phyloP scores from a whole-genome alignment of 1,140 invertebrate genomes.

The Mercenaria mercenaria region DNA sequence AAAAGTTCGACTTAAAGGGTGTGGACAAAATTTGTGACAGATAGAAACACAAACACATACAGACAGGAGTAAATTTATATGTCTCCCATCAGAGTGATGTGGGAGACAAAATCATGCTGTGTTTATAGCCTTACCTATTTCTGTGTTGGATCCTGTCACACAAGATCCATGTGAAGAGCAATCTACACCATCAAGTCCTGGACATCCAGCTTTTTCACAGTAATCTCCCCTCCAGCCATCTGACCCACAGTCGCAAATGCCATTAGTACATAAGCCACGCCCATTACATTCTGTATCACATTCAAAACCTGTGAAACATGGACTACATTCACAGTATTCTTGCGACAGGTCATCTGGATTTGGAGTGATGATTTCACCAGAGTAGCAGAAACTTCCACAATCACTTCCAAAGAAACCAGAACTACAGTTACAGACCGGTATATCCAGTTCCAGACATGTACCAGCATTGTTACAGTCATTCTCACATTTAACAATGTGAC shows the following conservation, averaged over 20 bases:
- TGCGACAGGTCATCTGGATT: constrained; percentile 34
- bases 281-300: constrained; percentile 68
- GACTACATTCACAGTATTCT: constrained; percentile 62
- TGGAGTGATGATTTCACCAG: constrained; percentile 65
- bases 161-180: constrained; percentile 69
- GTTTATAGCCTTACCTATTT: constrained; percentile 30
- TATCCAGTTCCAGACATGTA: constrained; percentile 47
- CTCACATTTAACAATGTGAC: constrained; percentile 70
- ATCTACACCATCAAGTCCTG: constrained; percentile 17
- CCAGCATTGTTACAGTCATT: constrained; percentile 73
- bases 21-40: too few species aligned
- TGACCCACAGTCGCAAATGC: constrained; percentile 69
- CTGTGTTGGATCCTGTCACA: constrained; percentile 44
- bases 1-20: too few species aligned
- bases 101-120: too few species aligned
- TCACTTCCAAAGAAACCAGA: constrained; percentile 74
- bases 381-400: constrained; percentile 73
- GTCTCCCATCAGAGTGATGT: too few species aligned
- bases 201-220: constrained; percentile 75
- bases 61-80: too few species aligned
- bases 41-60: too few species aligned
- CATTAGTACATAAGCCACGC: constrained; percentile 57
- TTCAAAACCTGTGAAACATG: constrained; percentile 57
- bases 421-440: constrained; percentile 66
- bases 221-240: constrained; percentile 71